A percentile compares a stretch with the other conserved stretches of the same genome.
Conservation (phyloP, 2,113 vertebrate species). For the Junco hyemalis region DNA sequence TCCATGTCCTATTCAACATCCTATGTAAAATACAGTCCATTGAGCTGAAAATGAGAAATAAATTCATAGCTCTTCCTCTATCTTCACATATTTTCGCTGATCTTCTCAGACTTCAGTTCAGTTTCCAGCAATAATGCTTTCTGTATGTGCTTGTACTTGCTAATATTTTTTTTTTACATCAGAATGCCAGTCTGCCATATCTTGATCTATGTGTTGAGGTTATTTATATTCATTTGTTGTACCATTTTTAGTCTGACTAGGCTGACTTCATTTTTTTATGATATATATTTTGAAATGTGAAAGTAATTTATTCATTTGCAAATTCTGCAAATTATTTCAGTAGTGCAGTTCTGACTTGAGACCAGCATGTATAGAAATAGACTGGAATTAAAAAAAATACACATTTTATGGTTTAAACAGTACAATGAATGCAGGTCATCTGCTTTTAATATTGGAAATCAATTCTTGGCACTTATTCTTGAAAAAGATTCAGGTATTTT, state of each 20-base stretch:
- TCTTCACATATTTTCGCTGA: background rate
- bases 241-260: background rate
- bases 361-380: background rate
- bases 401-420: background rate
- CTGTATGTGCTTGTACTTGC: background rate
- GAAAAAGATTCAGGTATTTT: background rate
- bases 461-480: background rate
- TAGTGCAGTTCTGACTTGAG: background rate
- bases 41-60: background rate
- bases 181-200: background rate
- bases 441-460: background rate
- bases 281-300: background rate
- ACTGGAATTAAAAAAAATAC: background rate
- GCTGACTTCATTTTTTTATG: background rate
- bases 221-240: constrained; percentile 9
- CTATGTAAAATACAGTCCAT: background rate
- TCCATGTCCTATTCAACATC: background rate
- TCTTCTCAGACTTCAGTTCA: background rate
- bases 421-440: background rate
- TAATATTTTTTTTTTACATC: background rate
- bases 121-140: constrained; percentile 10
- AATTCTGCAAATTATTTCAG: background rate
- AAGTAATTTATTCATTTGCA: background rate
- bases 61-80: background rate
- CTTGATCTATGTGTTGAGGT: background rate